Evolutionary conservation across 2,888 invertebrate genomes (phyloP).

Genomic region (Drosophila neutralis): DNA sequence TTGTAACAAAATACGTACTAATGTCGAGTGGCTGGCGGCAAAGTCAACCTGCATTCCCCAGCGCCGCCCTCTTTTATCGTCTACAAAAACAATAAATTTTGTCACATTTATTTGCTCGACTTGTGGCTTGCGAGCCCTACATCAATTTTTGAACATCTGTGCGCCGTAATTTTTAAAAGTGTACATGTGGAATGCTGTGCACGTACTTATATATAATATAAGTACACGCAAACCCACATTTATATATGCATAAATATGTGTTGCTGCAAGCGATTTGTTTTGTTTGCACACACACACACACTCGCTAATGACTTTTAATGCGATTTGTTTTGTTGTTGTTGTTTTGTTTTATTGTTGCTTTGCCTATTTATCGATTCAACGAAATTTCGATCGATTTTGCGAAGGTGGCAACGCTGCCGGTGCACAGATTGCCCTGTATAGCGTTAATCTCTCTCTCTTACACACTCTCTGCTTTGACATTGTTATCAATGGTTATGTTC

Average conservation of each 20-base stretch:
- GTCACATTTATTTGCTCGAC: constrained; percentile 32
- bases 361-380: constrained; percentile 51
- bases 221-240: constrained; percentile 25
- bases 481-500: constrained; percentile 64
- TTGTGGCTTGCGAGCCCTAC: constrained; percentile 32
- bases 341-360: constrained; percentile 22
- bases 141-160: constrained; percentile 51
- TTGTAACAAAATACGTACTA: constrained; percentile 4
- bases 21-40: constrained; percentile 1
- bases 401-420: constrained; percentile 46
- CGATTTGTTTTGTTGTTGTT: constrained; percentile 32
- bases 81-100: constrained; percentile 18
- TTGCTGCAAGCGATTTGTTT: constrained; percentile 23
- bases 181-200: constrained; percentile 41
- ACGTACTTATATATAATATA: constrained; percentile 38
- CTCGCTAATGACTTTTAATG: constrained; percentile 29
- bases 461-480: constrained; percentile 54
- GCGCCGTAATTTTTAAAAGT: constrained; percentile 27
- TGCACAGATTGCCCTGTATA: constrained; percentile 22
- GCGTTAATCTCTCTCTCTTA: constrained; percentile 14
- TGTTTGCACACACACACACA: constrained; percentile 1
- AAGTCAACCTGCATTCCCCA: constrained; percentile 8
- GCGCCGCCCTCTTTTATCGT: constrained; percentile 27
- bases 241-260: constrained; percentile 28
- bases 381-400: constrained; percentile 43